A percentile compares a stretch with the other conserved stretches of the same genome.
Evolutionary conservation across 1,140 invertebrate genomes (phyloP).

Genomic region (Drosophila ambigua): DNA sequence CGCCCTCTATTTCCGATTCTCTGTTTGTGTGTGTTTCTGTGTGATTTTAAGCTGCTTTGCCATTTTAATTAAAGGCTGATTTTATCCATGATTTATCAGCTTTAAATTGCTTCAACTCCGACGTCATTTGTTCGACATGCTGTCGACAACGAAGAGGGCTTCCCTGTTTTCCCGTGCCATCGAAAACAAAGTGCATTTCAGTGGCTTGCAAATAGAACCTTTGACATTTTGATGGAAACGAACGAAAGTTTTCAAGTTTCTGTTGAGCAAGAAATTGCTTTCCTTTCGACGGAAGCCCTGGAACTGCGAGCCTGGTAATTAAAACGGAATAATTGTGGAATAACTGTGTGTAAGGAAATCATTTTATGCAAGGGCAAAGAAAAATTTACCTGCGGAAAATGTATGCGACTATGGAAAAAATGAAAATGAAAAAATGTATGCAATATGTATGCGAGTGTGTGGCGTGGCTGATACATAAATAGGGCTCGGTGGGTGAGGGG

Average conservation of each 20-base stretch:
- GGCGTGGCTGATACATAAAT: conserved; percentile 25
- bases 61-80: conserved; percentile 63
- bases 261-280: conserved; percentile 50
- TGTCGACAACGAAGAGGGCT: background rate
- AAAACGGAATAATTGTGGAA: conserved; percentile 35
- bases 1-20: background rate
- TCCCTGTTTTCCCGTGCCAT: background rate
- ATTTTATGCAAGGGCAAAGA: conserved; percentile 1
- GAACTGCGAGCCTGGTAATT: conserved; percentile 36
- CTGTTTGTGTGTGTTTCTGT: background rate
- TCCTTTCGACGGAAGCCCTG: conserved; percentile 36
- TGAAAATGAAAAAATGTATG: conserved; percentile 37
- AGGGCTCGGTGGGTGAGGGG: background rate
- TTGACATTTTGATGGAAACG: conserved; percentile 28
- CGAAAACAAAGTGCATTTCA: conserved; percentile 35
- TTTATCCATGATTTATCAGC: conserved; percentile 20
- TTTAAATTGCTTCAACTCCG: conserved; percentile 25
- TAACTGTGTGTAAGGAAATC: conserved; percentile 14
- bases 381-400: background rate
- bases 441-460: conserved; percentile 36
- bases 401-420: conserved; percentile 8
- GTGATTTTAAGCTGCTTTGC: conserved; percentile 64
- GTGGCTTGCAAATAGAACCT: conserved; percentile 35
- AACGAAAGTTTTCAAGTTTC: conserved; percentile 43
- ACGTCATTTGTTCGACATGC: conserved; percentile 7